Base-by-base conservation (phyloP, 2,888 invertebrate genomes). In the Agrochola litura region DNA sequence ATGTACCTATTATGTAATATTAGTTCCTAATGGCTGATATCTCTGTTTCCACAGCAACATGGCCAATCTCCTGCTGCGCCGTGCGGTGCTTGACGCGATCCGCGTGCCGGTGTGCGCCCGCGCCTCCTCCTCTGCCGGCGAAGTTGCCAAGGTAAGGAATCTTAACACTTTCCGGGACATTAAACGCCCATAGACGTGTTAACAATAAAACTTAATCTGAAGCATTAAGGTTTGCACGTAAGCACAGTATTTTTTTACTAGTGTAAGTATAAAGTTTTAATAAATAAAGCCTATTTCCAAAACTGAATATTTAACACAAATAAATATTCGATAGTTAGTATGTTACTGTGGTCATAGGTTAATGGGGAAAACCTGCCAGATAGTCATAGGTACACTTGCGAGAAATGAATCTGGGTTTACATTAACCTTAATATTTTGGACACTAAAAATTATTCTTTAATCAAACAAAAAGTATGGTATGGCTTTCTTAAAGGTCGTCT, bases 31-130 rank as follows among this genome's bases (percentile, higher is more conserved):
- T 43, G 9, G 2, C 1, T n/a, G 3, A 25, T 41, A 2, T 4
- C 52, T 60, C 43, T 70, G 5, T 71, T 66, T 84, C 66, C 66
- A 8, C 79, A 91, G 90, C 58, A 88, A 85, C 66, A 96, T 97
- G 97, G 95, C 96, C 52, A 95, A 94, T 82, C 90, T 91, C 70
- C 87, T 96, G 60, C 88, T 96, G 92, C 95, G 96, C 84, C 94
- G 95, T 85, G 96, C 95, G 79, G 91, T 96, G 92, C 86, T 96
- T 87, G 95, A 96, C 83, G 96, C 96, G 85, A 91, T 96, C 90
- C 94, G 97, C 90, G 90, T 95, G 76, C 92, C 98, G 91, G 92
- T 97, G 94, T 91, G 97, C 83, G 86, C 97, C 95, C 94, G 96
- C 90, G 86, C 97, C 95, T 91, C 92, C 43, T 92, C 92, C 19